Percentiles rank a stretch among this genome's conserved stretches.
Evolutionary conservation across 2,113 vertebrate genomes (phyloP).

Genomic region (Chelonoidis abingdonii): DNA sequence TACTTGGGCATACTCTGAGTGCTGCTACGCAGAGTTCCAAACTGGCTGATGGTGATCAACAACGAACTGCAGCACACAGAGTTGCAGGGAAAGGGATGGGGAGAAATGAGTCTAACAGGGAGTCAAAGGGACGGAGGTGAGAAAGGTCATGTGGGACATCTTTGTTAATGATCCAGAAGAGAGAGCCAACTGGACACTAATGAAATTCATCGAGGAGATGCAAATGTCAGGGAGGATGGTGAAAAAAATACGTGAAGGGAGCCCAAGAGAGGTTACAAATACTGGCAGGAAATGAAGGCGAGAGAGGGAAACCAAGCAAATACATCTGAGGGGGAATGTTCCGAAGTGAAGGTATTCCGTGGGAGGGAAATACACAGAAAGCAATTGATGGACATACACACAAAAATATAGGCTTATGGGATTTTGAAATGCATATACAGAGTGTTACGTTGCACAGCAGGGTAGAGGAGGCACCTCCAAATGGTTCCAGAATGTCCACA

Average conservation of each 20-base stretch:
- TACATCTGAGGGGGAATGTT: not conserved
- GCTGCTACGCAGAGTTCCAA: not conserved
- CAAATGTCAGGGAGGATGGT: too few relatives aligned
- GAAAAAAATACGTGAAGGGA: not conserved
- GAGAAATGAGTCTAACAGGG: not conserved
- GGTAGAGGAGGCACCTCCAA: not conserved
- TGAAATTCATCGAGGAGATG: not conserved
- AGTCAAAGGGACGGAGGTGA: not conserved
- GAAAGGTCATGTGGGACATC: not conserved
- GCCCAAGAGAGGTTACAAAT: not conserved
- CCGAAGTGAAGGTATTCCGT: not conserved
- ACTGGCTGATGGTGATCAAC: not conserved
- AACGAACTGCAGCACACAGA: not conserved
- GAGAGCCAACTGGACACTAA: not conserved
- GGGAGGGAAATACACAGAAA: not conserved
- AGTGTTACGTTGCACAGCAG: not conserved
- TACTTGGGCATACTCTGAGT: not conserved
- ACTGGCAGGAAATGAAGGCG: not conserved
- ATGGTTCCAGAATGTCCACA: not conserved
- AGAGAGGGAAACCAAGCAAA: not conserved
- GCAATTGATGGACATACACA: not conserved
- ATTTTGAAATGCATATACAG: not conserved
- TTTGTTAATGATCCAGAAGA: not conserved
- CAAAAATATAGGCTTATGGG: not conserved
- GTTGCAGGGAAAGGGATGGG: not conserved